These are phyloP conservation scores for Lasioglossum calceatum DNA, from an alignment of 2,888 invertebrate species.

Conservation along the genomic window DNA sequence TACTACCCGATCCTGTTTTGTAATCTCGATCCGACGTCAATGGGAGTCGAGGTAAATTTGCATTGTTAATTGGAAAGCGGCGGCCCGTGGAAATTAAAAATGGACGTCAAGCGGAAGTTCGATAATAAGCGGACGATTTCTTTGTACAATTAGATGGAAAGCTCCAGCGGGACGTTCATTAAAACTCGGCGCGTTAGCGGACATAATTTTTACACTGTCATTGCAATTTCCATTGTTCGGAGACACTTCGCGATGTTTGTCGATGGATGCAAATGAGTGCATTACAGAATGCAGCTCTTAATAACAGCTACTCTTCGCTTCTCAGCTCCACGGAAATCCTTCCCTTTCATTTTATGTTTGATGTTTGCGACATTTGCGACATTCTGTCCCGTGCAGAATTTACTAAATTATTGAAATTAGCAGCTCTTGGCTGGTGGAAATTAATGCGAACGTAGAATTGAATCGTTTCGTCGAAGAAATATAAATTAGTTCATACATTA, in stretches of 20 bases:
- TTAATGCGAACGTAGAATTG: neutral
- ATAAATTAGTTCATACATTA: too few species aligned
- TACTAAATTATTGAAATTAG: neutral
- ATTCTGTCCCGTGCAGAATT: neutral
- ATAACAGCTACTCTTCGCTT: neutral
- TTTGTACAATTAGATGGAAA: neutral
- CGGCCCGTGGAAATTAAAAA: conserved; percentile 17
- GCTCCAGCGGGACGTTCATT: neutral
- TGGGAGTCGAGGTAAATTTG: conserved; percentile 30
- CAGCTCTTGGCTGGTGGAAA: neutral
- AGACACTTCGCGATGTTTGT: neutral
- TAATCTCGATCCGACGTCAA: conserved; percentile 31
- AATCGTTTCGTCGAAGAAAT: neutral
- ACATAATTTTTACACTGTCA: neutral
- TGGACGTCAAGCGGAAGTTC: neutral
- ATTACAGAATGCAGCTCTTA: neutral
- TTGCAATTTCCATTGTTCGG: neutral
- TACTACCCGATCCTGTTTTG: conserved; percentile 34
- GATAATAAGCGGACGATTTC: conserved; percentile 9
- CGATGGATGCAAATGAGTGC: neutral
- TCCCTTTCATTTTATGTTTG: neutral
- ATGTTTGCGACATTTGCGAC: neutral
- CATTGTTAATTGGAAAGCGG: conserved; percentile 31
- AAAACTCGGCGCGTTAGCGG: neutral
- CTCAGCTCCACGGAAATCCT: neutral